These are phyloP conservation scores for Endomychus coccineus DNA, from an alignment of 2,888 invertebrate genomes.

Conservation along the genomic window DNA sequence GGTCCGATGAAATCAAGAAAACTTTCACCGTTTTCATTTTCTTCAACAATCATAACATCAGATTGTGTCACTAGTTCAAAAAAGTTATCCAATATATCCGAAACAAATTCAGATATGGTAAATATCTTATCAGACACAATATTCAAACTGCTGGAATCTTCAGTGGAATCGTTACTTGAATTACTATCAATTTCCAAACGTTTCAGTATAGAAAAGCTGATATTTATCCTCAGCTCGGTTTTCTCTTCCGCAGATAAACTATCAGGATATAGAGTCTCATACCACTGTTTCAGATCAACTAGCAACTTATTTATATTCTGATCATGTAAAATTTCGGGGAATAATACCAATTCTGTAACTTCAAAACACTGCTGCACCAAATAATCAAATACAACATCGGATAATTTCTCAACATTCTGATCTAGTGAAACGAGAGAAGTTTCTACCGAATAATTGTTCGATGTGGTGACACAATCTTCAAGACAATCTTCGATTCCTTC, in stretches of 20 bases:
- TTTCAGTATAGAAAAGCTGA: slow-evolving; percentile 27
- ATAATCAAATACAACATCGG: slow-evolving; percentile 32
- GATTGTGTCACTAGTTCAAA: slow-evolving; percentile 23
- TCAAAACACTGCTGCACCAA: slow-evolving; percentile 35
- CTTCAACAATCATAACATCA: slow-evolving; percentile 6
- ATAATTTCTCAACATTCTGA: slow-evolving; percentile 24
- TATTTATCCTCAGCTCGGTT: slow-evolving; percentile 29
- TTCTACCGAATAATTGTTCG: background rate
- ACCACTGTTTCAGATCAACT: slow-evolving; percentile 25
- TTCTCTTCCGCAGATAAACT: slow-evolving; percentile 28
- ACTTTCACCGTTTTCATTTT: slow-evolving; percentile 14
- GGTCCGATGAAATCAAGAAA: slow-evolving; percentile 13
- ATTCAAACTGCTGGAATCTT: slow-evolving; percentile 20
- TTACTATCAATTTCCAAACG: slow-evolving; percentile 28
- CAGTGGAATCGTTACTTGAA: slow-evolving; percentile 18
- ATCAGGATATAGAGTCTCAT: slow-evolving; percentile 28
- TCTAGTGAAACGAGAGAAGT: slow-evolving; percentile 4
- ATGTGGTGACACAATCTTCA: background rate
- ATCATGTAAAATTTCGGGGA: slow-evolving; percentile 37
- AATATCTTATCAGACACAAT: slow-evolving; percentile 35
- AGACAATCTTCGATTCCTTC: slow-evolving; percentile 31
- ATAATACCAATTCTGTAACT: slow-evolving; percentile 33
- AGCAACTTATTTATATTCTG: slow-evolving; percentile 31
- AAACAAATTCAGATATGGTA: slow-evolving; percentile 36
- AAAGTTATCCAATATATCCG: slow-evolving; percentile 37